Evolutionary conservation across 2,113 vertebrate species (phyloP).

Genomic region (Steatornis caripensis): DNA sequence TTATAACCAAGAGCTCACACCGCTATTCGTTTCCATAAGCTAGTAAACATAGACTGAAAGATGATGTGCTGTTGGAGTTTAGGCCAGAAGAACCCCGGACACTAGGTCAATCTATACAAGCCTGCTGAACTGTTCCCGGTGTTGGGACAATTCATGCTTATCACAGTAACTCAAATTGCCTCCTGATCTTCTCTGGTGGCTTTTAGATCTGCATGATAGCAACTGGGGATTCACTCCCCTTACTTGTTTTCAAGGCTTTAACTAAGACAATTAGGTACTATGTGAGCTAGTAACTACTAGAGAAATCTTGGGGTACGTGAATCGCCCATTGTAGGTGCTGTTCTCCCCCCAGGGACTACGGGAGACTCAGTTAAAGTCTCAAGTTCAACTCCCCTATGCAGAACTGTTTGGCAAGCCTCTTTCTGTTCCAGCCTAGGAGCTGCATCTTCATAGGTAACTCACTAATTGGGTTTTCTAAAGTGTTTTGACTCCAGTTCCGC

Average conservation of each 20-base stretch:
- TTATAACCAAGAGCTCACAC: neutral
- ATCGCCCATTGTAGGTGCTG: neutral
- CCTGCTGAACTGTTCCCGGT: neutral
- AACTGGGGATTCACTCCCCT: neutral
- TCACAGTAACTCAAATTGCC: neutral
- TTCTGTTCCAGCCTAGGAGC: neutral
- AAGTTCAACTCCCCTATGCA: neutral
- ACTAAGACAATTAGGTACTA: neutral
- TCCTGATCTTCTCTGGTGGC: neutral
- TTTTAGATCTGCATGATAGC: neutral
- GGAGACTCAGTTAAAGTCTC: neutral
- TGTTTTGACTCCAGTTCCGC: neutral
- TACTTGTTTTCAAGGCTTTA: neutral
- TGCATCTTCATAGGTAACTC: neutral
- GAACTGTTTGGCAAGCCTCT: neutral
- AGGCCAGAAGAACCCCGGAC: neutral
- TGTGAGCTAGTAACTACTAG: neutral
- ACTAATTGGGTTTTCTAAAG: neutral
- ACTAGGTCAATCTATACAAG: neutral
- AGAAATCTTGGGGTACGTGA: neutral
- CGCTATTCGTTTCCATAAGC: neutral
- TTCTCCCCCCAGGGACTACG: neutral
- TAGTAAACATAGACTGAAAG: neutral
- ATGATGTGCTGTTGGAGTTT: neutral
- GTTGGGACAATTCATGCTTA: neutral